Evolutionary conservation across 2,113 vertebrate genomes (phyloP).

Genomic region (rabbit (Oryctolagus cuniculus)): mOryCun1.1 NC_091441.1:28357501-28358000

Average conservation of each 20-base stretch:
- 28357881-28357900: background rate
- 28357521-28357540: background rate
- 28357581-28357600: background rate
- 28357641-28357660: background rate
- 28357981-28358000: background rate
- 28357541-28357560: too few relatives aligned
- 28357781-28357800: background rate
- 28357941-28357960: background rate
- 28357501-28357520: rapidly evolving
- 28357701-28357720: background rate
- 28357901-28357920: background rate
- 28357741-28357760: background rate
- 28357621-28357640: background rate
- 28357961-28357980: background rate
- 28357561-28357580: background rate
- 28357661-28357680: too few relatives aligned
- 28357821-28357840: background rate
- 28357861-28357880: background rate
- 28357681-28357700: background rate
- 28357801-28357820: background rate
- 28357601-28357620: background rate
- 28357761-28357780: background rate
- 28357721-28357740: background rate
- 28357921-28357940: background rate
- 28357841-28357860: background rate